phyloP scores from a whole-genome alignment of 1,140 invertebrate genomes.

The Venustaconcha ellipsiformis region DNA sequence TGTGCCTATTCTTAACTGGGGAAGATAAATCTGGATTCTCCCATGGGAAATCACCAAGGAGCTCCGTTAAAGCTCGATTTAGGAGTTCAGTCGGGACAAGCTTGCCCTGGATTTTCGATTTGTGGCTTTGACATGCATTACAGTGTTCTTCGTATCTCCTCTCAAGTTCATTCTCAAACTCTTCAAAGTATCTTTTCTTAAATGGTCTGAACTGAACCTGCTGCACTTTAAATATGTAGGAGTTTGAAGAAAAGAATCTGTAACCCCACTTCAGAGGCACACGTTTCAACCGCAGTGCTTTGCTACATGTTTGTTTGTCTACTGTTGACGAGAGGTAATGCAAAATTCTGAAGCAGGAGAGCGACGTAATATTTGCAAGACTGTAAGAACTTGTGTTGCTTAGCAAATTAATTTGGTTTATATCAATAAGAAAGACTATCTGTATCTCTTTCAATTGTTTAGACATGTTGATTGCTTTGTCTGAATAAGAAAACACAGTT shows the following conservation, averaged over 20 bases:
- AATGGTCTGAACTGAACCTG: constrained; percentile 43
- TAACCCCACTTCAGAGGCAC: constrained; percentile 49
- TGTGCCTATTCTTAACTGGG: constrained; percentile 42
- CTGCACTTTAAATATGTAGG: constrained; percentile 20
- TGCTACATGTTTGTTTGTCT: constrained; percentile 2
- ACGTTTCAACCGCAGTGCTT: constrained; percentile 11
- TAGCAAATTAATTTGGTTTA: not conserved
- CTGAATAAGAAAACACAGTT: no score
- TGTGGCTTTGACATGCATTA: not conserved
- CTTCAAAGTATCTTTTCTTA: constrained; percentile 51
- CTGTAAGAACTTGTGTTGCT: not conserved
- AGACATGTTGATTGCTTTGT: no score
- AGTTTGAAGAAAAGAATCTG: constrained; percentile 48
- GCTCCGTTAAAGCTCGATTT: constrained; percentile 42
- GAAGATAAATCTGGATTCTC: constrained; percentile 48
- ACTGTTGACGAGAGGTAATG: constrained; percentile 13
- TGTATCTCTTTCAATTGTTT: not conserved
- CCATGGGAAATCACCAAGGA: constrained; percentile 53
- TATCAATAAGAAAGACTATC: constrained; percentile 40
- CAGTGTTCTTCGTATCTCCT: constrained; percentile 8
- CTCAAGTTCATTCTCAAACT: constrained; percentile 53
- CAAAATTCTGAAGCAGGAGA: constrained; percentile 33
- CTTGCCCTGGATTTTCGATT: not conserved
- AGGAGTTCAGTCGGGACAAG: constrained; percentile 29
- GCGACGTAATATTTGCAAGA: constrained; percentile 21